Percentiles rank a stretch among this genome's conserved stretches.
Conservation (phyloP, 1,140 invertebrate species). For the Drosophila chauvacae region DNA sequence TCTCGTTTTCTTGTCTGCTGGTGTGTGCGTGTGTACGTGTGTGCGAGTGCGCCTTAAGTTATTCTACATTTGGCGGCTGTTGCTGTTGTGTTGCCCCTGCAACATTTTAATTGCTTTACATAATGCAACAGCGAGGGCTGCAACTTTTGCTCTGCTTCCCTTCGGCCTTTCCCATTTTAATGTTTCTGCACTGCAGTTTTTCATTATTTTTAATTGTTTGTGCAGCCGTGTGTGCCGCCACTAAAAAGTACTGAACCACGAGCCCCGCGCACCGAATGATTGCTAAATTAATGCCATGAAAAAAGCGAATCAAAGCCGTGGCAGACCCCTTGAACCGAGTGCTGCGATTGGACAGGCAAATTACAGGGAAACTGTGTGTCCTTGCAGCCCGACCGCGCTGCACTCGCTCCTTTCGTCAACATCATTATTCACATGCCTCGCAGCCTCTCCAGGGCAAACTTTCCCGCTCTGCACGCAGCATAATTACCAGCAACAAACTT, state of each 20-base stretch:
- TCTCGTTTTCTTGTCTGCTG: slow-evolving; percentile 17
- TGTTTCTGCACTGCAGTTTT: slow-evolving; percentile 51
- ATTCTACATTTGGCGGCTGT: slow-evolving; percentile 47
- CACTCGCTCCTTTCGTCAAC: slow-evolving; percentile 30
- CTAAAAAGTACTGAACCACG: slow-evolving; percentile 10
- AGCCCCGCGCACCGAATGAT: slow-evolving; percentile 5
- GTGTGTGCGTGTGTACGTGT: slow-evolving; percentile 15
- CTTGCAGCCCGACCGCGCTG: slow-evolving; percentile 8
- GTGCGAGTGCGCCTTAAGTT: slow-evolving; percentile 53
- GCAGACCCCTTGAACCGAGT: slow-evolving; percentile 11
- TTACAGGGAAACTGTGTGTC: slow-evolving; percentile 23
- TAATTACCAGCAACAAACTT: slow-evolving; percentile 73
- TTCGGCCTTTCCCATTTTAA: slow-evolving; percentile 4
- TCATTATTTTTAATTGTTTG: slow-evolving; percentile 79
- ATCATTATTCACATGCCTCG: slow-evolving; percentile 69
- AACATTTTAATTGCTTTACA: slow-evolving; percentile 81
- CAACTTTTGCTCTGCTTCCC: slow-evolving; percentile 10
- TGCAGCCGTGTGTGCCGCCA: slow-evolving; percentile 39
- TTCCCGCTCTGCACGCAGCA: slow-evolving; percentile 60
- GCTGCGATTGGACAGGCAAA: slow-evolving; percentile 20
- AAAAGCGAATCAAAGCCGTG: slow-evolving; percentile 5
- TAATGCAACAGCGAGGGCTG: slow-evolving; percentile 57
- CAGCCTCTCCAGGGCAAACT: slow-evolving; percentile 39
- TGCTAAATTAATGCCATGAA: slow-evolving; percentile 30
- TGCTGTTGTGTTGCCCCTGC: slow-evolving; percentile 40